A percentile compares a stretch with the other conserved stretches of the same genome.
These are phyloP conservation scores for Emydocephalus ijimae DNA, from an alignment of 2,113 vertebrate species.

Conservation along the genomic window DNA sequence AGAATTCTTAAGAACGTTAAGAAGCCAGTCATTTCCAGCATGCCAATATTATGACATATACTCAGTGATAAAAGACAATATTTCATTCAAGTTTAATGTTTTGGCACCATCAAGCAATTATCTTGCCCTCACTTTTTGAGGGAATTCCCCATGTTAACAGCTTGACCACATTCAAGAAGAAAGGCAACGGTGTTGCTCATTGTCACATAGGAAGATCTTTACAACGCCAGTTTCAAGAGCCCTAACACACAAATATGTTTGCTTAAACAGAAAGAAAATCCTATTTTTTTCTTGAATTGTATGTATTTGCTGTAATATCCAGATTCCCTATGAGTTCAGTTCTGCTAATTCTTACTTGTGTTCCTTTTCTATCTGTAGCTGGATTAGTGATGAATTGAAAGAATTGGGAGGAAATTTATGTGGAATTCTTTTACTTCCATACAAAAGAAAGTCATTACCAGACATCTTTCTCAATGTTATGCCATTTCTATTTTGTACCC, in stretches of 20 bases:
- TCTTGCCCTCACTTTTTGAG: neutral
- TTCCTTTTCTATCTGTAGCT: neutral
- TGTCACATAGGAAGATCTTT: neutral
- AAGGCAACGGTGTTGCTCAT: neutral
- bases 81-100: neutral
- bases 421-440: neutral
- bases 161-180: accelerated
- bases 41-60: neutral
- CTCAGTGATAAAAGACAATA: neutral
- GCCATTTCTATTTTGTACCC: neutral
- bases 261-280: neutral
- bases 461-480: neutral
- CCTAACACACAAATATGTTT: accelerated
- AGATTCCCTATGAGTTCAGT: neutral
- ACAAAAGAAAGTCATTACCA: neutral
- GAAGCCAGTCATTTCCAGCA: neutral
- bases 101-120: neutral
- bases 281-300: neutral
- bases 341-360: neutral
- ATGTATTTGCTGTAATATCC: neutral
- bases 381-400: neutral
- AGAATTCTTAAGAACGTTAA: neutral
- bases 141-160: accelerated
- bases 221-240: neutral
- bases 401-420: neutral